phyloP scores from a whole-genome alignment of 2,113 vertebrate genomes.

The Candoia aspera region DNA sequence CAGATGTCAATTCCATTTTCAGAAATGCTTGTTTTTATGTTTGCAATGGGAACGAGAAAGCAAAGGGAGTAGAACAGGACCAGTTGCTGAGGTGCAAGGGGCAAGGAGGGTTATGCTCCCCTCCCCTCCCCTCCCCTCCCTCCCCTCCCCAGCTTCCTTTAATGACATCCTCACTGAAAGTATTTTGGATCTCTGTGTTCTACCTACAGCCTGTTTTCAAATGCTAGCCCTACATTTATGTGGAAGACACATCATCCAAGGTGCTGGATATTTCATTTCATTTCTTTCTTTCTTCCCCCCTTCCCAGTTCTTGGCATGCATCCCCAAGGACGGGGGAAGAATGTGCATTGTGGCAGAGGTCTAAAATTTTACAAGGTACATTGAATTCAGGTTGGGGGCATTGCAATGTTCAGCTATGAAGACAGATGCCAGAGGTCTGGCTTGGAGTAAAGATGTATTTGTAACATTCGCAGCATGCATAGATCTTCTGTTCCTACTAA shows the following conservation, averaged over 20 bases:
- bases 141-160: slow-evolving; percentile 56
- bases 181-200: neutral
- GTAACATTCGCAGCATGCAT: neutral
- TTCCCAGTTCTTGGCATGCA: slow-evolving; percentile 40
- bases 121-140: slow-evolving; percentile 46
- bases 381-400: slow-evolving; percentile 52
- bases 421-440: neutral
- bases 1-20: slow-evolving; percentile 68
- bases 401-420: neutral
- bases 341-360: slow-evolving; percentile 53
- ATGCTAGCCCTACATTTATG: slow-evolving; percentile 52
- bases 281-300: neutral
- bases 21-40: slow-evolving; percentile 67
- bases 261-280: neutral
- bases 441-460: neutral
- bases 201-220: slow-evolving; percentile 59
- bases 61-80: slow-evolving; percentile 60
- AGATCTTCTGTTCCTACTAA: neutral
- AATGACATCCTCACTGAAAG: slow-evolving; percentile 42
- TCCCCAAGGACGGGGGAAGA: slow-evolving; percentile 45
- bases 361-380: slow-evolving; percentile 54
- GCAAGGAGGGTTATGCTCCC: slow-evolving; percentile 56
- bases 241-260: neutral
- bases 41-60: slow-evolving; percentile 53
- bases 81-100: slow-evolving; percentile 54